Percentiles rank a stretch among this genome's conserved stretches.
These are phyloP conservation scores for Apaloderma vittatum DNA, from an alignment of 2,113 vertebrate species.

Conservation along the genomic window DNA sequence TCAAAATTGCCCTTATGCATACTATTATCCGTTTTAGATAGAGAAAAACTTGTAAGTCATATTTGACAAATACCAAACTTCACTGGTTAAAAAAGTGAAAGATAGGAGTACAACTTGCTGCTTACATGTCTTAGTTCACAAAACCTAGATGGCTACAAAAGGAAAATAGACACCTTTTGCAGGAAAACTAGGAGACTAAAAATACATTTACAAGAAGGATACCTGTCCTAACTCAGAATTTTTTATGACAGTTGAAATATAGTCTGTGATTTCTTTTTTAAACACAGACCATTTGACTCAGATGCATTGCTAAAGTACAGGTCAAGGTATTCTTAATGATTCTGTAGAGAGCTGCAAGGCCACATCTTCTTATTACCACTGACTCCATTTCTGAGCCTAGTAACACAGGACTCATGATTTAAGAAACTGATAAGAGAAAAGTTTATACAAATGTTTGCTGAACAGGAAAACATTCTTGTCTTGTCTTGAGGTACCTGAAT, in stretches of 20 bases:
- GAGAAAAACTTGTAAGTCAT: background rate
- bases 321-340: background rate
- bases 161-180: background rate
- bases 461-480: background rate
- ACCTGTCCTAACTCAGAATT: background rate
- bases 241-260: fast-evolving
- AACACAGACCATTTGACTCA: background rate
- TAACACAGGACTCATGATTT: background rate
- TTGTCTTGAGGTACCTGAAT: background rate
- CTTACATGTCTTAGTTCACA: background rate
- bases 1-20: background rate
- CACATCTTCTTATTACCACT: background rate
- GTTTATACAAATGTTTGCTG: background rate
- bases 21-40: background rate
- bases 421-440: background rate
- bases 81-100: background rate
- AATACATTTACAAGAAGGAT: background rate
- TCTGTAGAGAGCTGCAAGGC: background rate
- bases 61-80: background rate
- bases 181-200: background rate
- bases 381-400: background rate
- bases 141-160: background rate
- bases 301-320: background rate
- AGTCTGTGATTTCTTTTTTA: background rate
- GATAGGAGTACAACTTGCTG: background rate